Evolutionary conservation across 1,140 invertebrate species (phyloP).

Genomic region (Drepana arcuata): DNA sequence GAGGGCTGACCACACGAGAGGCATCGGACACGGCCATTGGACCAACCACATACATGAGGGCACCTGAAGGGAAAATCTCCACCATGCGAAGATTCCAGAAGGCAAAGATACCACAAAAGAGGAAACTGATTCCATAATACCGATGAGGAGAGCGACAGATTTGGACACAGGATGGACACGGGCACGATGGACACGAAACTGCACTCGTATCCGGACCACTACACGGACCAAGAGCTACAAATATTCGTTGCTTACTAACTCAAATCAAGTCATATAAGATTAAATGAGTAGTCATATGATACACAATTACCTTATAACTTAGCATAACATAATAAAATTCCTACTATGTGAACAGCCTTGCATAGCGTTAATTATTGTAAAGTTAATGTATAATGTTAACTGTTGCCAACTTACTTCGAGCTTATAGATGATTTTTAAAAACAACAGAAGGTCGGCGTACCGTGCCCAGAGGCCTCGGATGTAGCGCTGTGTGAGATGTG

Average conservation of each 20-base stretch:
- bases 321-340: conserved; percentile 11
- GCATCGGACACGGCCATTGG: not conserved
- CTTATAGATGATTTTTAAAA: conserved; percentile 67
- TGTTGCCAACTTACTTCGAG: conserved; percentile 36
- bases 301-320: conserved; percentile 14
- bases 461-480: conserved; percentile 63
- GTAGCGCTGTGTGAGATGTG: conserved; percentile 63
- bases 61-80: no score
- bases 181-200: no score
- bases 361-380: conserved; percentile 18
- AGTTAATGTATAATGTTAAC: conserved; percentile 13
- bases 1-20: not conserved
- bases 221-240: no score
- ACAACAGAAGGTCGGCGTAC: conserved; percentile 68
- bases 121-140: no score
- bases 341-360: conserved; percentile 15
- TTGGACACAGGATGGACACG: not conserved
- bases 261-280: conserved; percentile 2
- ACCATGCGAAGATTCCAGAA: no score
- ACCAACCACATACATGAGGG: no score
- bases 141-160: no score
- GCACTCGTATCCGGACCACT: no score
- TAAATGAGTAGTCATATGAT: conserved; percentile 8
- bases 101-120: no score
- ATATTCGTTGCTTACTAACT: not conserved